Percentiles rank a stretch among this genome's conserved stretches.
Conservation (phyloP, 2,888 invertebrate species). For the Stratiomys singularior region DNA sequence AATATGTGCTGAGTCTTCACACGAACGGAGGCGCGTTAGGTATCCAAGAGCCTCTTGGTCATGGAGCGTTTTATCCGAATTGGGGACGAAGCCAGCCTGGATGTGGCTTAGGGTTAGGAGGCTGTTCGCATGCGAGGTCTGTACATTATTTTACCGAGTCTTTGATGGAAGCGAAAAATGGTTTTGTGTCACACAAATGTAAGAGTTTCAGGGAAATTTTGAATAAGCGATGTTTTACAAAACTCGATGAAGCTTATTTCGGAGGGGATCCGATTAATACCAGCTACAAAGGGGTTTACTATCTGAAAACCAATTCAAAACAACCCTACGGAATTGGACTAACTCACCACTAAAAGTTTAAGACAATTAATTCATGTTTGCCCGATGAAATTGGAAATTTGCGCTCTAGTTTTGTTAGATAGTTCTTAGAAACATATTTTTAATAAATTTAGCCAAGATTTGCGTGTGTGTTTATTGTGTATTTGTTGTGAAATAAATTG, state of each 20-base stretch:
- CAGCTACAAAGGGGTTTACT: constrained; percentile 58
- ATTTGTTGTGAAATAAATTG: too few relatives aligned
- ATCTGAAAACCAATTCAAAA: constrained; percentile 57
- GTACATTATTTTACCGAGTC: constrained; percentile 62
- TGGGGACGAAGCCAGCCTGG: constrained; percentile 60
- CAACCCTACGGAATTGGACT: constrained; percentile 56
- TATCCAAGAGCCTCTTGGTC: constrained; percentile 59
- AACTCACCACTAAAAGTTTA: too few relatives aligned
- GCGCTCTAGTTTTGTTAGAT: too few relatives aligned
- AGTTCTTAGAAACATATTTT: too few relatives aligned
- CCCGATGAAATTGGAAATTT: too few relatives aligned
- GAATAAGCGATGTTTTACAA: constrained; percentile 29
- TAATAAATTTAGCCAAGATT: too few relatives aligned
- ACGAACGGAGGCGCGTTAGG: constrained; percentile 61
- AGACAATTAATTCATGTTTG: too few relatives aligned
- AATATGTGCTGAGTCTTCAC: constrained; percentile 63
- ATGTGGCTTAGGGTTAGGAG: constrained; percentile 50
- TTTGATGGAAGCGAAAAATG: constrained; percentile 51
- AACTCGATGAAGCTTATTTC: constrained; percentile 51
- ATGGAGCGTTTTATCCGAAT: constrained; percentile 65
- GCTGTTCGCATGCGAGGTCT: constrained; percentile 60
- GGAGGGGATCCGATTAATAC: constrained; percentile 60
- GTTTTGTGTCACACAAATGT: constrained; percentile 43
- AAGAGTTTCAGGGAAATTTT: constrained; percentile 23
- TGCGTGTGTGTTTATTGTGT: too few relatives aligned